Conservation (phyloP, 2,113 vertebrate genomes). For the Dipodomys merriami region DNA sequence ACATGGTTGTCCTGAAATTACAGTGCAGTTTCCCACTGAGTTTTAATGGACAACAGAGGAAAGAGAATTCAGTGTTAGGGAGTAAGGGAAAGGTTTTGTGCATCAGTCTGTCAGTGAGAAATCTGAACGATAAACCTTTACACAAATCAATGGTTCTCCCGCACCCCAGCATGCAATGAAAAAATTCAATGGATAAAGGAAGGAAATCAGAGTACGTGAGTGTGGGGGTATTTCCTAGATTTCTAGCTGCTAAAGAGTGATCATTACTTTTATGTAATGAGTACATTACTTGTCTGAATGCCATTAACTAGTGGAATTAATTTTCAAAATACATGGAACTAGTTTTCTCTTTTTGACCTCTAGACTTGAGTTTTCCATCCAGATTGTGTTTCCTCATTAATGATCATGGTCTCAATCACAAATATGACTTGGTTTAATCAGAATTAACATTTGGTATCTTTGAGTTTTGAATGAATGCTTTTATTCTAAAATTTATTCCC, state of each 20-base stretch:
- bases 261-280: neutral
- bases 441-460: neutral
- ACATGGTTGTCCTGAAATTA: neutral
- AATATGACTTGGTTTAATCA: neutral
- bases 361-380: neutral
- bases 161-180: neutral
- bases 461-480: neutral
- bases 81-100: neutral
- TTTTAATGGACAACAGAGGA: neutral
- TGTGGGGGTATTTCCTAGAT: neutral
- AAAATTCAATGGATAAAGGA: slow-evolving; percentile 22
- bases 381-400: neutral
- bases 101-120: neutral
- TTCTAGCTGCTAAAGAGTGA: slow-evolving; percentile 20
- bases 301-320: neutral
- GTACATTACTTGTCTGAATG: slow-evolving; percentile 25
- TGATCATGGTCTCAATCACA: slow-evolving; percentile 14
- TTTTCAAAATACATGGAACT: slow-evolving; percentile 48
- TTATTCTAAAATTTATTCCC: neutral
- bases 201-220: neutral
- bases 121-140: neutral
- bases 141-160: neutral
- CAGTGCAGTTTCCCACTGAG: neutral
- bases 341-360: neutral
- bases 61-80: neutral